Conservation (phyloP, 1,140 invertebrate species). For the Andrena cerasifolii region DNA sequence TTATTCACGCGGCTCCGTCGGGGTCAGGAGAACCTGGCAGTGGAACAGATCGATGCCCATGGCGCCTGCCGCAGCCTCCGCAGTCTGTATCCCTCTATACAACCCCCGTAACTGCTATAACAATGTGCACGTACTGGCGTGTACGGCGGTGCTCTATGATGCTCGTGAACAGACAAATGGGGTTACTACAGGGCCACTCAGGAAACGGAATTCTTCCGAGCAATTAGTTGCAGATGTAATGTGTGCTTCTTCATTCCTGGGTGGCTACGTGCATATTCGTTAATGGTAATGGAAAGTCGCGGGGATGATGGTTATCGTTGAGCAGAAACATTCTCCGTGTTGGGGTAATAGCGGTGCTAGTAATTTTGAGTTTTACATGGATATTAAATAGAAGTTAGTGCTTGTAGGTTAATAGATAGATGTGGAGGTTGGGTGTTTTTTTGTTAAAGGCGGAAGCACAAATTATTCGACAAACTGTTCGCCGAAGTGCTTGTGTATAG, state of each 20-base stretch:
- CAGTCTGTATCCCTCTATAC: slow-evolving; percentile 70
- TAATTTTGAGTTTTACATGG: too few species aligned
- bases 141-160: background rate
- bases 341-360: too few species aligned
- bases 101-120: slow-evolving; percentile 44
- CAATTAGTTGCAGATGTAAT: background rate
- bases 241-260: background rate
- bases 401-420: too few species aligned
- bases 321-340: background rate
- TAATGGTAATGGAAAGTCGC: background rate
- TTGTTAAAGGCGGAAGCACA: too few species aligned
- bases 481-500: background rate
- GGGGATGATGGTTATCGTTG: background rate
- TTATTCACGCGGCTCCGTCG: background rate
- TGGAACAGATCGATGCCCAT: slow-evolving; percentile 77
- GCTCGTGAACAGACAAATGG: background rate
- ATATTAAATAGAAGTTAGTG: too few species aligned
- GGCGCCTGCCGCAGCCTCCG: slow-evolving; percentile 78
- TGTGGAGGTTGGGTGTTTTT: too few species aligned
- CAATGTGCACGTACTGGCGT: background rate
- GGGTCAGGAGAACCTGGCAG: slow-evolving; percentile 49
- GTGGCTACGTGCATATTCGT: background rate
- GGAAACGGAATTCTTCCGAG: background rate
- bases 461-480: background rate
- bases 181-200: too few species aligned